phyloP scores from a whole-genome alignment of 1,140 invertebrate species.

The Amphibalanus amphitrite region DNA sequence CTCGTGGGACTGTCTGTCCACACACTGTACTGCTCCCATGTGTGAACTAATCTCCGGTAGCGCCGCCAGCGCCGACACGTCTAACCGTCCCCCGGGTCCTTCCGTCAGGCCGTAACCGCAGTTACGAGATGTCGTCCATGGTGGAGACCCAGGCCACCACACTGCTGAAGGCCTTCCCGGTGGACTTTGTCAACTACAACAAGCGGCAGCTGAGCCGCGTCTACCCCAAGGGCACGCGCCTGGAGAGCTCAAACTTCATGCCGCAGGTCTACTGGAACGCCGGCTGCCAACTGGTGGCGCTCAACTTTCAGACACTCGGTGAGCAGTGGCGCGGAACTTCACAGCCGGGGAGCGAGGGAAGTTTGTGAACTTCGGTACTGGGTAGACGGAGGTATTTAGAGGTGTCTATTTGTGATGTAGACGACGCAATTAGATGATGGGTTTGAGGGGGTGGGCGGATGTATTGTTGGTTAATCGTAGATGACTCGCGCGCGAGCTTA shows the following conservation, averaged over 20 bases:
- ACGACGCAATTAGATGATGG: too few species aligned
- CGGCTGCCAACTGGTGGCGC: slow-evolving; percentile 93
- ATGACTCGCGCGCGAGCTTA: too few species aligned
- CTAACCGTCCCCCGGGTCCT: too few species aligned
- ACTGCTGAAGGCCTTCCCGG: slow-evolving; percentile 80
- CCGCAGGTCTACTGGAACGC: slow-evolving; percentile 99
- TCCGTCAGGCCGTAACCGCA: slow-evolving; percentile 63
- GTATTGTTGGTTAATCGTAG: too few species aligned
- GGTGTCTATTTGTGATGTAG: too few species aligned
- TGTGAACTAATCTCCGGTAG: background rate
- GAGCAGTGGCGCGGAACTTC: slow-evolving; percentile 14
- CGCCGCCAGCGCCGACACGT: too few species aligned
- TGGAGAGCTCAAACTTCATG: slow-evolving; percentile 98
- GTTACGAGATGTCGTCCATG: slow-evolving; percentile 96
- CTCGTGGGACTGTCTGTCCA: too few species aligned
- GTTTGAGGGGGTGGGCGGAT: too few species aligned
- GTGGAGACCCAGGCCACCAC: slow-evolving; percentile 91
- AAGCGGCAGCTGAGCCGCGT: slow-evolving; percentile 78
- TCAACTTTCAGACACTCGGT: slow-evolving; percentile 95
- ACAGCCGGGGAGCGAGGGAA: too few species aligned
- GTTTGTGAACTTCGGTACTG: too few species aligned
- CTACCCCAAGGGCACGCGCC: slow-evolving; percentile 85
- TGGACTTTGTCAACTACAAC: slow-evolving; percentile 97
- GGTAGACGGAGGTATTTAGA: too few species aligned
- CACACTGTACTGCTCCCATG: too few species aligned